These are phyloP conservation scores for Hexactinellida sp. DNA, from an alignment of 37 sponge, comb jelly and placozoan genomes.

Conservation along the genomic window DNA sequence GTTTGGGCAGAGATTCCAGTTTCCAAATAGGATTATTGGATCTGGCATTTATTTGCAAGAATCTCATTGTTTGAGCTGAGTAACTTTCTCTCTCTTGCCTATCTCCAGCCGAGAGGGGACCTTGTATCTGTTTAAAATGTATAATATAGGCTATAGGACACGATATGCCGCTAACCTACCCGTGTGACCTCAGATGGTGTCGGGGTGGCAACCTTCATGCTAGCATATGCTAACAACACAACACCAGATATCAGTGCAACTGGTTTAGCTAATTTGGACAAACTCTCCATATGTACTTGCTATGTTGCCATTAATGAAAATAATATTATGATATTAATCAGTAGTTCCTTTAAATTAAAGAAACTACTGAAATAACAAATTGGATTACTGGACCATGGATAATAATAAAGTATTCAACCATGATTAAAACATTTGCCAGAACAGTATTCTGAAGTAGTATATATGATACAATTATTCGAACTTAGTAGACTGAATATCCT, in stretches of 20 bases:
- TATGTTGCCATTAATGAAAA: too few relatives aligned
- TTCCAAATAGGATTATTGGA: slow-evolving; percentile 1
- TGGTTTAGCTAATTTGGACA: neutral
- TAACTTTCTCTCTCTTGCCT: neutral
- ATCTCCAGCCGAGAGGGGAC: neutral
- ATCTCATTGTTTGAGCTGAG: neutral
- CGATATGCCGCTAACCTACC: too few relatives aligned
- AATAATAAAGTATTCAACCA: too few relatives aligned
- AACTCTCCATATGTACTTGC: neutral
- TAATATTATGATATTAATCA: too few relatives aligned
- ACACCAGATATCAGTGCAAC: neutral
- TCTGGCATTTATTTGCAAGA: neutral
- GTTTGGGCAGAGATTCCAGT: neutral
- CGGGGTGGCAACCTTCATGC: neutral
- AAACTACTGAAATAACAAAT: too few relatives aligned
- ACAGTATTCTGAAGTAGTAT: too few relatives aligned
- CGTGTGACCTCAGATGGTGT: neutral
- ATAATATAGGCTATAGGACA: too few relatives aligned
- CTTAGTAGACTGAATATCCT: neutral
- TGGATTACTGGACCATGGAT: too few relatives aligned
- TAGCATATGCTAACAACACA: neutral
- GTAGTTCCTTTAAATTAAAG: too few relatives aligned
- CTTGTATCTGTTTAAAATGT: too few relatives aligned
- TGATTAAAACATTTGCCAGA: too few relatives aligned
- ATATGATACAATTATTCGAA: too few relatives aligned